These are phyloP conservation scores for Apotomis turbidana DNA, from an alignment of 2,888 invertebrate species.

Conservation along the genomic window DNA sequence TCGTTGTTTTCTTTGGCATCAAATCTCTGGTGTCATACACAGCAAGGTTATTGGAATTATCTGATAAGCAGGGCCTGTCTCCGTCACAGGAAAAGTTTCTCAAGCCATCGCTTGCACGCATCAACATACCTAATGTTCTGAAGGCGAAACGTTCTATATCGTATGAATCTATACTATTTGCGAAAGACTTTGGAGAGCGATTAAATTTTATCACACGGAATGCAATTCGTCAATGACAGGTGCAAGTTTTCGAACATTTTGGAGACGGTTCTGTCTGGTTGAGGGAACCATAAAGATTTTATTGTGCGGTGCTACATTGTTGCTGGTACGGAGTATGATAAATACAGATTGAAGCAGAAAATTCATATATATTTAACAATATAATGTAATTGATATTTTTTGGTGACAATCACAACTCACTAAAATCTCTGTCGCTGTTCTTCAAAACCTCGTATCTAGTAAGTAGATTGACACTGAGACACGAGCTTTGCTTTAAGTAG, in stretches of 20 bases:
- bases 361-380: too few relatives aligned
- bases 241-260: conserved; percentile 54
- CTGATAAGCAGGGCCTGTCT: conserved; percentile 49
- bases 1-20: conserved; percentile 65
- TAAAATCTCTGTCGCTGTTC: too few relatives aligned
- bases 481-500: too few relatives aligned
- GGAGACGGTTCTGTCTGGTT: conserved; percentile 44
- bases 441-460: too few relatives aligned
- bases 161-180: conserved; percentile 66
- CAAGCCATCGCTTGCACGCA: conserved; percentile 41
- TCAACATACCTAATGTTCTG: conserved; percentile 60
- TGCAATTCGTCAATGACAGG: conserved; percentile 51
- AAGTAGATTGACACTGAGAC: too few relatives aligned
- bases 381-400: not conserved
- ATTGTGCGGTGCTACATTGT: not conserved
- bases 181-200: conserved; percentile 65
- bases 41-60: conserved; percentile 55
- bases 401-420: too few relatives aligned
- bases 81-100: conserved; percentile 43
- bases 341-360: not conserved
- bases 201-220: conserved; percentile 59
- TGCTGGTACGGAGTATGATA: not conserved
- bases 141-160: conserved; percentile 69
- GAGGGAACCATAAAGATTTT: not conserved
- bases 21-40: conserved; percentile 61